Evolutionary conservation across 1,140 invertebrate species (phyloP), one percentile per base, ranked within the genome.

Genomic region (Musca domestica): DNA sequence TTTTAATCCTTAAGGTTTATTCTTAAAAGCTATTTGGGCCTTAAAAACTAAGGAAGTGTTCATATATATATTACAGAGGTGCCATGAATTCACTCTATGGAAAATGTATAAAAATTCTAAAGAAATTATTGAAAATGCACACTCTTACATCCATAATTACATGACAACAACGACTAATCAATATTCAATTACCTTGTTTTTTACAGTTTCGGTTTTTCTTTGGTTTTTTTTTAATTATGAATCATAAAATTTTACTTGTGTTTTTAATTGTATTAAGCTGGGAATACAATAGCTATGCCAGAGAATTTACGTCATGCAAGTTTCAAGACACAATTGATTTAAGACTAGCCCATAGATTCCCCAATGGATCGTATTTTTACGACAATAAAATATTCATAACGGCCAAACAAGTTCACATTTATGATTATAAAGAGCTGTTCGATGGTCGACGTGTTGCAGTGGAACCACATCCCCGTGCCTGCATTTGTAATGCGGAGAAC

Each of bases 241-340:
- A 17, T 25, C 25, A 25, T 49, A 27, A 23, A 17, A 3, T 34
- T 20, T 4, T 66, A 17, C 30, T 30, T 10, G 10, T 30, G 27
- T 9, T 30, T 4, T 30, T 30, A 9, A 30, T 30, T 3, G 27
- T 9, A 30, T 30, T 30, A 4, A 4, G 27, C 27, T 30, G 27
- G 27, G 27, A 30, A 30, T 3, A 3, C 27, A 30, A 30, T 30
- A 30, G 27, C 9, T 41, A 12, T 41, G 34, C 34, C 34, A 41
- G 2, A 41, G 34, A 41, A 41, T 10, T 7, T 2, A 5, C 6
- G 12, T 7, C 30, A 20, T 25, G 51, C 23, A n/a, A 14, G 7
- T 78, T 71, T 68, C 70, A 71, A 14, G 76, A 78, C 19, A 79
- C 77, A 1, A 71, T 76, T 1, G 47, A 69, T 27, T 47, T 79